Evolutionary conservation across 2,888 invertebrate genomes (phyloP).

Genomic region (Orgyia antiqua): DNA sequence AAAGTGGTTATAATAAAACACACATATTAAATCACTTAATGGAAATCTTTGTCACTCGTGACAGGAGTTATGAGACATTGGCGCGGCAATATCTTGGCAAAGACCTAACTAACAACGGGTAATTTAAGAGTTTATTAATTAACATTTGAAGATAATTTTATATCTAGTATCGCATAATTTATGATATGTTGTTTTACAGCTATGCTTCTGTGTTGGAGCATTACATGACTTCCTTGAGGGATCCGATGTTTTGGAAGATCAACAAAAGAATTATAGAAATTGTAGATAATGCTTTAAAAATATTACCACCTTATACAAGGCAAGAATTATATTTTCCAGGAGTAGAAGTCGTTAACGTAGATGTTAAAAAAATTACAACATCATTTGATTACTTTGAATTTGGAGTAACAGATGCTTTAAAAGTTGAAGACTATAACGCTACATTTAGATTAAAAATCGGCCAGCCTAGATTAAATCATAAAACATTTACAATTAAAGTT

Average conservation of each 20-base stretch:
- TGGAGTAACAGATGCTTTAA: slow-evolving; percentile 80
- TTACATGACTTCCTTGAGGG: slow-evolving; percentile 81
- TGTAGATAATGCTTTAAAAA: slow-evolving; percentile 76
- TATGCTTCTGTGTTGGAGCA: slow-evolving; percentile 52
- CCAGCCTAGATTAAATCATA: slow-evolving; percentile 84
- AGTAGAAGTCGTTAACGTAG: slow-evolving; percentile 79
- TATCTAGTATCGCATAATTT: neutral
- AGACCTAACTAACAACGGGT: slow-evolving; percentile 40
- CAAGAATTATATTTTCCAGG: slow-evolving; percentile 80
- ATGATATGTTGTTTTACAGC: slow-evolving; percentile 37
- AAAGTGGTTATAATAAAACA: slow-evolving; percentile 54
- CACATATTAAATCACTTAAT: slow-evolving; percentile 62
- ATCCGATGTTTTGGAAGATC: slow-evolving; percentile 84
- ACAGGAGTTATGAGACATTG: slow-evolving; percentile 54
- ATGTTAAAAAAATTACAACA: slow-evolving; percentile 81
- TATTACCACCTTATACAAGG: slow-evolving; percentile 75
- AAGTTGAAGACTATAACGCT: slow-evolving; percentile 39
- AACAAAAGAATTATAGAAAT: slow-evolving; percentile 79
- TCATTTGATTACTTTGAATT: slow-evolving; percentile 82
- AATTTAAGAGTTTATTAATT: slow-evolving; percentile 12
- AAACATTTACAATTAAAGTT: slow-evolving; percentile 82
- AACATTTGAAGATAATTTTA: neutral
- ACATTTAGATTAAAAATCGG: slow-evolving; percentile 60
- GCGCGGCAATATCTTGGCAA: slow-evolving; percentile 43
- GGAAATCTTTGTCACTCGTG: slow-evolving; percentile 54